Conservation (phyloP, 2,797 vertebrate species). For the Amblyopsis hoosieri region DNA sequence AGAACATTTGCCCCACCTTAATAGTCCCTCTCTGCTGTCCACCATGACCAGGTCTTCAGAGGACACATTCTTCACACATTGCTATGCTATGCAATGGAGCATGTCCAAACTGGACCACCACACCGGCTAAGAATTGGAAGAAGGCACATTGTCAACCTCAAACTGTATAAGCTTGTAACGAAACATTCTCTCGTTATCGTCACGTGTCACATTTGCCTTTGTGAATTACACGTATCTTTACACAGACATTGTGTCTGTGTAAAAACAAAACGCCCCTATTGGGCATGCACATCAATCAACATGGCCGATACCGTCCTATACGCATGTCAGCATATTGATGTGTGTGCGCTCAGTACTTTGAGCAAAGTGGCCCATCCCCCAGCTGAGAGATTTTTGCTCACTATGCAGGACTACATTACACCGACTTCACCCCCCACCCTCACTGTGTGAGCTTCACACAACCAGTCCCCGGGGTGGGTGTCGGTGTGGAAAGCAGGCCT, state of each 20-base stretch:
- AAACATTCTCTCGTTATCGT: conserved; percentile 6
- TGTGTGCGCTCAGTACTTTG: conserved; percentile 42
- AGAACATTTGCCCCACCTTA: conserved; percentile 28
- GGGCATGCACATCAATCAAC: conserved; percentile 26
- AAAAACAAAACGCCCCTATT: conserved; percentile 8
- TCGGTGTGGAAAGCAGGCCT: conserved; percentile 66
- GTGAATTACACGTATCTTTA: conserved; percentile 7
- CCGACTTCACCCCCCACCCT: conserved; percentile 48
- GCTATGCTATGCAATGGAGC: conserved; percentile 13
- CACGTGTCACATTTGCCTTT: conserved; percentile 34
- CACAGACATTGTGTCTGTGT: conserved; percentile 23
- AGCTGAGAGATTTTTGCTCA: conserved; percentile 59
- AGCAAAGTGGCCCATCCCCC: conserved; percentile 61
- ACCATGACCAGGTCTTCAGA: conserved; percentile 25
- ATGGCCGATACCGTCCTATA: conserved; percentile 10
- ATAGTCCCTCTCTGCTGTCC: conserved; percentile 21
- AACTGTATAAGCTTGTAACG: neutral
- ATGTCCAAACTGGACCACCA: conserved; percentile 19
- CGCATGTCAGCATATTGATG: conserved; percentile 25
- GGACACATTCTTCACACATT: conserved; percentile 25
- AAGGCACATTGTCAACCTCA: conserved; percentile 29
- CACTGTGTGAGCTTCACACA: conserved; percentile 47
- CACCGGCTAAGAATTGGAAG: conserved; percentile 30
- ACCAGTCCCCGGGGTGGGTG: conserved; percentile 70
- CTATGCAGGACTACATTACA: conserved; percentile 59